Conservation (phyloP, 2,113 vertebrate genomes). For the Centropus unirufus region DNA sequence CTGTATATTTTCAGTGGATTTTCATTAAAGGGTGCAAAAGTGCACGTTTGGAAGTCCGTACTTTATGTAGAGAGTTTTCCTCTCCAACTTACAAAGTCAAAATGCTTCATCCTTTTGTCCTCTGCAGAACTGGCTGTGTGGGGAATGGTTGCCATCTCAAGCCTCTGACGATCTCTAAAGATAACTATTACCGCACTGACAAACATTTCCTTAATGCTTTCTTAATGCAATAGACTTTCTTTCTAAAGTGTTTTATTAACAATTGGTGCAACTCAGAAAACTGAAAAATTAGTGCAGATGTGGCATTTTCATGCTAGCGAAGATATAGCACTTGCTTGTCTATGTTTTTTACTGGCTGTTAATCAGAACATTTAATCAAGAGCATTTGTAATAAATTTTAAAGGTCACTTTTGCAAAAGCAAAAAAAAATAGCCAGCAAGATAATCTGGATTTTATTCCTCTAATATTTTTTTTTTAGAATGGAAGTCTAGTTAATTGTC, state of each 20-base stretch:
- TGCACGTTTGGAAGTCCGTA: background rate
- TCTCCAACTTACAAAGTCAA: background rate
- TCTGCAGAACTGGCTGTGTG: background rate
- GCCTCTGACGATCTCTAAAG: background rate
- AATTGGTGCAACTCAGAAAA: background rate
- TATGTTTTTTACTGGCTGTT: background rate
- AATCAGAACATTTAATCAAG: constrained; percentile 5
- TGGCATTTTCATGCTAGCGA: background rate
- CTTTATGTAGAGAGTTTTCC: background rate
- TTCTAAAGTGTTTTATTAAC: background rate
- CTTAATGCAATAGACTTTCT: background rate
- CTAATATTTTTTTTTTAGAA: background rate
- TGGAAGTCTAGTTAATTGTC: constrained; percentile 35
- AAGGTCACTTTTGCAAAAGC: constrained; percentile 15
- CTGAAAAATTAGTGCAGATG: background rate
- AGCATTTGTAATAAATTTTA: background rate
- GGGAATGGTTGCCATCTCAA: background rate
- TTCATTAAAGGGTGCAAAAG: background rate
- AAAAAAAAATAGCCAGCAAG: background rate
- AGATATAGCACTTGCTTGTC: background rate
- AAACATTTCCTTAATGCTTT: background rate
- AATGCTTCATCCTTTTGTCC: background rate
- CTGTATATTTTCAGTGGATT: background rate
- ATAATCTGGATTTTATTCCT: background rate
- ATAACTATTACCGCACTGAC: background rate